Evolutionary conservation across 2,113 vertebrate genomes (phyloP).

Genomic region (Lycocorax pyrrhopterus): DNA sequence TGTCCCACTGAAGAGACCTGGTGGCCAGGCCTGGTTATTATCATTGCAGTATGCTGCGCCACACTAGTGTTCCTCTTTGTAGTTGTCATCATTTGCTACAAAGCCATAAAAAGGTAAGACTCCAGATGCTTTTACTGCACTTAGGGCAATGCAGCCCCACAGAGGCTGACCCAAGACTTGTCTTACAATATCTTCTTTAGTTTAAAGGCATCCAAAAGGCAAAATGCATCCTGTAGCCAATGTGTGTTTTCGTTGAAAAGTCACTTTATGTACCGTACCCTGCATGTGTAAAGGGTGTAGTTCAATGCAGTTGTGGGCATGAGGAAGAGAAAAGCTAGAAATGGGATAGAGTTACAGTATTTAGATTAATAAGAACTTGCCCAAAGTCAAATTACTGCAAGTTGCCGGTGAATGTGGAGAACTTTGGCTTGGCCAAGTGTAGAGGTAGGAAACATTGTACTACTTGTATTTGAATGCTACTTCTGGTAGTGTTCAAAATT

Average conservation of each 20-base stretch:
- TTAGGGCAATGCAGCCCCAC: background rate
- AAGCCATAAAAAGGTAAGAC: constrained; percentile 96
- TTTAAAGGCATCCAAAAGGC: background rate
- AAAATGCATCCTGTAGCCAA: background rate
- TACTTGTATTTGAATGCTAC: background rate
- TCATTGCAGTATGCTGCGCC: constrained; percentile 84
- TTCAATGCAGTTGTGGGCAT: background rate
- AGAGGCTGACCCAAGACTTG: background rate
- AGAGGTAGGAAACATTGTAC: background rate
- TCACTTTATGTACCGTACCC: background rate
- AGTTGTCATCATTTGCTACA: constrained; percentile 96
- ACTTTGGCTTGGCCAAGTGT: background rate
- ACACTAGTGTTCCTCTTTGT: constrained; percentile 87
- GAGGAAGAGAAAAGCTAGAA: background rate
- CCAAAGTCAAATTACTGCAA: background rate
- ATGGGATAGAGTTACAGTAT: background rate
- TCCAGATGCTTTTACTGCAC: background rate
- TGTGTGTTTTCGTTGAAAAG: background rate
- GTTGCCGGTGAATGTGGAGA: background rate
- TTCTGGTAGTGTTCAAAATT: background rate
- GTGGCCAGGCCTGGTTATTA: constrained; percentile 88
- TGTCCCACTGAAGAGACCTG: constrained; percentile 83
- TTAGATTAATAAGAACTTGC: background rate
- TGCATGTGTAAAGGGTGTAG: background rate
- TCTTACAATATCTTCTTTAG: background rate